Evolutionary conservation across 2,888 invertebrate species (phyloP).

Genomic region (Drosophila leonis): DNA sequence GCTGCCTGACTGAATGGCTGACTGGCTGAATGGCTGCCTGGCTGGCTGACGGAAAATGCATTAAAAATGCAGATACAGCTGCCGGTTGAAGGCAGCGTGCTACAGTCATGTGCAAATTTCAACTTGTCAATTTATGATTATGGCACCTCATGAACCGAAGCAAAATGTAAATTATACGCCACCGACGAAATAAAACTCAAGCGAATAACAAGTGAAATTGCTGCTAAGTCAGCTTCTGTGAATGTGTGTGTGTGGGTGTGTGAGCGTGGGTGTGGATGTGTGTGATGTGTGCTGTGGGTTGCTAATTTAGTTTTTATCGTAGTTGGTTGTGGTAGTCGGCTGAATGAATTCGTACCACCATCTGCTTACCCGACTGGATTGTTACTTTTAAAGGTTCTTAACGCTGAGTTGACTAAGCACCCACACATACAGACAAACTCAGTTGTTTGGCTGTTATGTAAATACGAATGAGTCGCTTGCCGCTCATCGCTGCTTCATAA

Average conservation of each 20-base stretch:
- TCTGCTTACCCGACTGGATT: constrained; percentile 40
- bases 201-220: constrained; percentile 73
- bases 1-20: background rate
- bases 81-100: constrained; percentile 28
- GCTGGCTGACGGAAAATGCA: constrained; percentile 50
- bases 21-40: background rate
- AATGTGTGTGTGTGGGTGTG: constrained; percentile 4
- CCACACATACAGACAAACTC: constrained; percentile 27
- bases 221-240: constrained; percentile 34
- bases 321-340: constrained; percentile 56
- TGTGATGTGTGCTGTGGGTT: constrained; percentile 38
- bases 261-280: too few relatives aligned
- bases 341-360: constrained; percentile 36
- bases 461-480: constrained; percentile 64
- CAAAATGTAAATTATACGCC: constrained; percentile 79
- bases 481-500: constrained; percentile 39
- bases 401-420: constrained; percentile 65
- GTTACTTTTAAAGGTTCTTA: constrained; percentile 75
- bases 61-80: constrained; percentile 76
- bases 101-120: constrained; percentile 76
- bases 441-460: constrained; percentile 68
- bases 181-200: constrained; percentile 71
- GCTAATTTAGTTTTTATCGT: constrained; percentile 69
- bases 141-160: constrained; percentile 80
- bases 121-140: constrained; percentile 81